Base-by-base conservation (phyloP, 2,888 invertebrate genomes). In the Loripinus fragilis region DNA sequence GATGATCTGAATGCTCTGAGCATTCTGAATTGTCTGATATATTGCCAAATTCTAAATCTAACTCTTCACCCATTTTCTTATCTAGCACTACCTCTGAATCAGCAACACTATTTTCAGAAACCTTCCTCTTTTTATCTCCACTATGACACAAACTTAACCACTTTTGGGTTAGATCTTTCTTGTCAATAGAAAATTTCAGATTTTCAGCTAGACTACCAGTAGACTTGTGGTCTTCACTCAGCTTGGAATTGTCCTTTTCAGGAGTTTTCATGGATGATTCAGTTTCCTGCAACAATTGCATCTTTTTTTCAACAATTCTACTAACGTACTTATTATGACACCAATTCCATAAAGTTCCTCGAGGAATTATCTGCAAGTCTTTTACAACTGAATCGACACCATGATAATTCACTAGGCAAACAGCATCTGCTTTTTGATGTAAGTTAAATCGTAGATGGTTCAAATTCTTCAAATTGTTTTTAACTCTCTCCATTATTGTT, bases 281-380 rank as follows among this genome's bases (percentile, higher is more conserved):
- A 23, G 15, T 30, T 70, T 60, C 23, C 33, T 60, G 60, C 23
- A 60, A 33, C 23, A 60, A 33, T 33, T 60, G 23, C 60, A 60
- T 60, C 33, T 74, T 71, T 28, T 72, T 69, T 30, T 76, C 80
- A 8, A 79, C 83, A 1, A 77, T 20, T 17, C 74, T 35, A 17
- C 48, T 17, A 7, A 83, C 52, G 64, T 75, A 52, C 50, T 74
- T 83, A 48, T 80, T 83, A 42, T 80, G 80, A 41, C 80, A 60
- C 83, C 83, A 83, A 23, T 83, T 83, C 83, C 83, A 83, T 17
- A 83, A 25, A 0, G 80, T 83, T 41, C 83, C 83, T 25, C 81
- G 23, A 0, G 83, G 83, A 50, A 83, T 76, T 23, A 77, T 70
- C n/a, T 76, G 78, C 15, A 83, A 28, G 25, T 78, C 77, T 38